These are phyloP conservation scores for Platygyra sinensis DNA, from an alignment of 64 coral and sea anemone species.

Conservation along the genomic window DNA sequence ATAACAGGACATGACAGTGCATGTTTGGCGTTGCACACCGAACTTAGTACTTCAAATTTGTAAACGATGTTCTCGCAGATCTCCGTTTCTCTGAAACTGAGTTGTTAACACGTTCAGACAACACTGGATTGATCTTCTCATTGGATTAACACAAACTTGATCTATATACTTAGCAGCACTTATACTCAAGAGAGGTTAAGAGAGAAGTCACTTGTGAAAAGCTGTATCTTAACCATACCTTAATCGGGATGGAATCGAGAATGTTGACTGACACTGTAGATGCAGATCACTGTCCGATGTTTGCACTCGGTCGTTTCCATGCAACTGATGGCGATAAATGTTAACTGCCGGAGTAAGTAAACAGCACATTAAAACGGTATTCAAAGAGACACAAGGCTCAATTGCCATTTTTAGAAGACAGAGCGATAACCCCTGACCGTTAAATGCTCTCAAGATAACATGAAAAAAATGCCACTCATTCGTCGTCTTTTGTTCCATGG, in stretches of 20 bases:
- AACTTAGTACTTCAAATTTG: no score
- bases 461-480: constrained; percentile 12
- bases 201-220: no score
- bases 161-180: no score
- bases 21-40: no score
- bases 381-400: background rate
- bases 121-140: no score
- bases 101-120: no score
- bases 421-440: constrained; percentile 16
- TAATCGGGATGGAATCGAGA: background rate
- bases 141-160: no score
- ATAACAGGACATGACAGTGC: no score
- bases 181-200: no score
- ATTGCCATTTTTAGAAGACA: constrained; percentile 34
- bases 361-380: background rate
- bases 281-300: background rate
- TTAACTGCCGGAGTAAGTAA: background rate
- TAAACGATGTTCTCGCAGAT: no score
- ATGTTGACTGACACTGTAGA: no score
- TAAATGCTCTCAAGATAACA: constrained; percentile 4
- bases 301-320: background rate
- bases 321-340: background rate
- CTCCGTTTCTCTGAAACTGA: no score
- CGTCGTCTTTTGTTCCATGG: background rate
- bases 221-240: background rate